These are phyloP conservation scores for Axea sp. DNA, from an alignment of 2,888 invertebrate genomes.

Conservation along the genomic window DNA sequence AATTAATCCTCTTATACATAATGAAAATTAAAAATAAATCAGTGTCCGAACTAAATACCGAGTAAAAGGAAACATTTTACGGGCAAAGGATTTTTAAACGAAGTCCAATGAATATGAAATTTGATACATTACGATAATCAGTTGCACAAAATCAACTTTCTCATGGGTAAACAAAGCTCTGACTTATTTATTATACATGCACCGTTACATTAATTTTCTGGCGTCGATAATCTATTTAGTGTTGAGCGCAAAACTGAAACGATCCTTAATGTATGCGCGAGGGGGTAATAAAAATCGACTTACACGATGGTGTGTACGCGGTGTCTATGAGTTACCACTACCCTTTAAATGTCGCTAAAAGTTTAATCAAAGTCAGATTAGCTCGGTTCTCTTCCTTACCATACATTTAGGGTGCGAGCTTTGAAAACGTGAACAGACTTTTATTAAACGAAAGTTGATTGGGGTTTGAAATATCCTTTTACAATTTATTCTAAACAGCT, in stretches of 20 bases:
- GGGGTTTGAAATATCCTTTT: constrained; percentile 58
- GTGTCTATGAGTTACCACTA: constrained; percentile 63
- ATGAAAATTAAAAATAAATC: too few species aligned
- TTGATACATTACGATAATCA: too few species aligned
- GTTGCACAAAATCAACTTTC: too few species aligned
- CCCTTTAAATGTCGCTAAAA: constrained; percentile 78
- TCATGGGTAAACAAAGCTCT: too few species aligned
- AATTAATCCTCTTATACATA: too few species aligned
- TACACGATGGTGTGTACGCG: constrained; percentile 68
- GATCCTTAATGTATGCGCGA: constrained; percentile 69
- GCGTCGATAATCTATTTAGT: constrained; percentile 63
- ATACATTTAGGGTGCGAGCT: constrained; percentile 53
- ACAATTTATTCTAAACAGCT: constrained; percentile 55
- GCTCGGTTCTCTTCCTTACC: constrained; percentile 65
- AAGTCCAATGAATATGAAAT: too few species aligned
- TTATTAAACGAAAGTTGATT: constrained; percentile 64
- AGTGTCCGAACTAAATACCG: too few species aligned
- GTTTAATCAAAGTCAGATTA: constrained; percentile 79
- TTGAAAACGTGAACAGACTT: constrained; percentile 60
- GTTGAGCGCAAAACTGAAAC: constrained; percentile 53
- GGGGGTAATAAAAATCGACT: constrained; percentile 78
- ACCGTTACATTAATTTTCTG: constrained; percentile 51
- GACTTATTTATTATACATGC: constrained; percentile 41
- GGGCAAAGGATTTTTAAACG: too few species aligned
- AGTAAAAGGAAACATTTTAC: too few species aligned